These are phyloP conservation scores for Salvelinus sp. DNA, from an alignment of 2,113 vertebrate genomes.

Conservation along the genomic window DNA sequence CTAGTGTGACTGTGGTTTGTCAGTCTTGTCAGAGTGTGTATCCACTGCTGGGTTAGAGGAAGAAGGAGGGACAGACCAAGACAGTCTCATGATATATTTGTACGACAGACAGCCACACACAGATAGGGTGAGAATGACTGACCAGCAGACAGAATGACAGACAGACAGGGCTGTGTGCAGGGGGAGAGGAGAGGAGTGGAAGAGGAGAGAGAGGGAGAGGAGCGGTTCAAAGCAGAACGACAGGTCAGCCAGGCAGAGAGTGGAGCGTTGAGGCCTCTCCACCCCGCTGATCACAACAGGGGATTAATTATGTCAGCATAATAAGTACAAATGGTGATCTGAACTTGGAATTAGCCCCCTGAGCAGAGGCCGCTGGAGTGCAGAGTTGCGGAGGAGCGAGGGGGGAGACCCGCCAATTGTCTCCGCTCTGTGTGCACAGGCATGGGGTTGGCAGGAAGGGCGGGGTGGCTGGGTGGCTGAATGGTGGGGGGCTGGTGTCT, in stretches of 20 bases:
- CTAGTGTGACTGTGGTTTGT: slow-evolving; percentile 20
- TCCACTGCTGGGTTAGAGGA: background rate
- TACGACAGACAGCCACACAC: slow-evolving; percentile 3
- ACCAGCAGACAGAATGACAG: slow-evolving; percentile 29
- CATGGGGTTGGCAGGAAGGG: slow-evolving; percentile 60
- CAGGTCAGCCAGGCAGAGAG: slow-evolving; percentile 36
- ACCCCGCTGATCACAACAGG: slow-evolving; percentile 85
- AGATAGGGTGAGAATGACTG: background rate
- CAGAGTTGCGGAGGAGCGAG: slow-evolving; percentile 21
- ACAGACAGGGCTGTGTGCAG: slow-evolving; percentile 42
- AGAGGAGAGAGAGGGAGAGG: slow-evolving; percentile 2
- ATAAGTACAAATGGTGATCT: slow-evolving; percentile 85
- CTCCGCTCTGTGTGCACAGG: slow-evolving; percentile 62
- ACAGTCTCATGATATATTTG: slow-evolving; percentile 1
- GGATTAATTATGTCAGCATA: slow-evolving; percentile 83
- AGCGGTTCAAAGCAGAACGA: background rate
- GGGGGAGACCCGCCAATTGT: slow-evolving; percentile 66
- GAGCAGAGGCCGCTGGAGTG: slow-evolving; percentile 65
- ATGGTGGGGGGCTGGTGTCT: slow-evolving; percentile 14
- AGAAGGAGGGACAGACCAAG: slow-evolving; percentile 40
- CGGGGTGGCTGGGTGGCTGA: slow-evolving; percentile 52
- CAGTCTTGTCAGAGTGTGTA: slow-evolving; percentile 18
- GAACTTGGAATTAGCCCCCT: slow-evolving; percentile 80
- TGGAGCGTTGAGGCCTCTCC: slow-evolving; percentile 72
- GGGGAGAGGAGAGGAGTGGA: background rate